Evolutionary conservation across 2,888 invertebrate genomes (phyloP).

Genomic region (Melieria picta): DNA sequence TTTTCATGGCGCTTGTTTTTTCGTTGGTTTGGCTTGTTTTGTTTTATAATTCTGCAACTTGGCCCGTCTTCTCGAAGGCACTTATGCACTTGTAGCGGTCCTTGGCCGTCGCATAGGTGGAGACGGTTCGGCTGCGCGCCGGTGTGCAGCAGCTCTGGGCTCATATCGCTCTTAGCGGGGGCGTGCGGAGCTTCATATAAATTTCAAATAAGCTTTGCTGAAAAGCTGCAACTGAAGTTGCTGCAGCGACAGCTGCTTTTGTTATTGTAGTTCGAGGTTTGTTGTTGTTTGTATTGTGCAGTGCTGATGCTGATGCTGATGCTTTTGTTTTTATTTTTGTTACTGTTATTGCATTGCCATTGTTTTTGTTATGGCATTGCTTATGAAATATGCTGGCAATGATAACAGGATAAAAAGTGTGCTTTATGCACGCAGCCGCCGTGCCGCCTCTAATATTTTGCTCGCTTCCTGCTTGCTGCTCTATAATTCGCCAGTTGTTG

Average conservation of each 20-base stretch:
- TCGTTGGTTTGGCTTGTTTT: no score
- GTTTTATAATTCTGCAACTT: not conserved
- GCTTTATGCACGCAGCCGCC: no score
- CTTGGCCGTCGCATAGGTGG: slow-evolving; percentile 7
- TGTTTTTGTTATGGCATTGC: no score
- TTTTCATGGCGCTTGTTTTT: not conserved
- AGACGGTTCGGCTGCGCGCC: not conserved
- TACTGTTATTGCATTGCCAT: not conserved
- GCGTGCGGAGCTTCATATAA: not conserved
- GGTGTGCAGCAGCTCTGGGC: not conserved
- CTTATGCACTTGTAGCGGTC: slow-evolving; percentile 12
- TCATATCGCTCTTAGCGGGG: not conserved
- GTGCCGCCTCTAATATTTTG: not conserved
- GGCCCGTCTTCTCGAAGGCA: slow-evolving; percentile 20
- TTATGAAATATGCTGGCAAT: slow-evolving; percentile 13
- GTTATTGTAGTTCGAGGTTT: not conserved
- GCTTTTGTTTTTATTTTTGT: slow-evolving; percentile 2
- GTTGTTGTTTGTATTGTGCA: no score
- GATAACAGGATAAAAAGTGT: not conserved
- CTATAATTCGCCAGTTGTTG: not conserved
- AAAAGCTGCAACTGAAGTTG: slow-evolving; percentile 15
- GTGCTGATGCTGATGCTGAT: not conserved
- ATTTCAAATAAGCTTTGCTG: slow-evolving; percentile 8
- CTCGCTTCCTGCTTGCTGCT: not conserved
- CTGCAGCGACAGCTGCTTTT: not conserved